A percentile compares a stretch with the other conserved stretches of the same genome.
These are phyloP conservation scores for Sinelater perroti DNA, from an alignment of 2,888 invertebrate genomes.

Conservation along the genomic window DNA sequence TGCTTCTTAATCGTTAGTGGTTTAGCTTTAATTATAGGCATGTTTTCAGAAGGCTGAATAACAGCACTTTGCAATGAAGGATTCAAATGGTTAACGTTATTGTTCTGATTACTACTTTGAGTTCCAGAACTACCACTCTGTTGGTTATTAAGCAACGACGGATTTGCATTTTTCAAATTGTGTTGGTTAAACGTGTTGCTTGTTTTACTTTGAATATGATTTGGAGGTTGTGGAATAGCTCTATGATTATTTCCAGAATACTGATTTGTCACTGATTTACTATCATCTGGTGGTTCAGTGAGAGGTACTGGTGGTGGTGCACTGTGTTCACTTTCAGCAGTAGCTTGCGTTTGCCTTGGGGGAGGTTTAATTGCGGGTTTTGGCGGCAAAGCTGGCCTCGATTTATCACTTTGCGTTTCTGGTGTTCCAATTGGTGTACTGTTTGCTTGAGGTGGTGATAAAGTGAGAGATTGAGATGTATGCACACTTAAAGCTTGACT, in stretches of 20 bases:
- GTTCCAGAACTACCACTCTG: constrained; percentile 16
- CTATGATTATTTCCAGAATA: constrained; percentile 25
- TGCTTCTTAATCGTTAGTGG: constrained; percentile 86
- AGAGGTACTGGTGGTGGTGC: constrained; percentile 60
- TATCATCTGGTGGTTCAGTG: constrained; percentile 55
- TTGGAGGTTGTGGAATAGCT: constrained; percentile 39
- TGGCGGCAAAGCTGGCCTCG: constrained; percentile 82
- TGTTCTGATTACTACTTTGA: constrained; percentile 27
- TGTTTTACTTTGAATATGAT: constrained; percentile 15
- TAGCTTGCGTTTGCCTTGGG: constrained; percentile 61
- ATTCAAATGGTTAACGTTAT: constrained; percentile 22
- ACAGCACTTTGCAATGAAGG: constrained; percentile 34
- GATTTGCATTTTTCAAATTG: constrained; percentile 5
- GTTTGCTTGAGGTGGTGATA: constrained; percentile 70
- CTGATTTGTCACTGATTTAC: constrained; percentile 37
- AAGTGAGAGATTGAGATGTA: constrained; percentile 46
- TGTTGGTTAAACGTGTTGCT: constrained; percentile 33
- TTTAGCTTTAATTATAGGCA: constrained; percentile 77
- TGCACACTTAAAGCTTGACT: constrained; percentile 44
- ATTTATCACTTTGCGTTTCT: constrained; percentile 65
- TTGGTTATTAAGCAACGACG: not conserved
- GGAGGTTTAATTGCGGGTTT: constrained; percentile 78
- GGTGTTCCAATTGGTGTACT: constrained; percentile 69
- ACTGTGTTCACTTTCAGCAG: constrained; percentile 25
- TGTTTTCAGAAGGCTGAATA: constrained; percentile 56